phyloP scores from a whole-genome alignment of 2,888 invertebrate species.

The Allophyes oxyacanthae region DNA sequence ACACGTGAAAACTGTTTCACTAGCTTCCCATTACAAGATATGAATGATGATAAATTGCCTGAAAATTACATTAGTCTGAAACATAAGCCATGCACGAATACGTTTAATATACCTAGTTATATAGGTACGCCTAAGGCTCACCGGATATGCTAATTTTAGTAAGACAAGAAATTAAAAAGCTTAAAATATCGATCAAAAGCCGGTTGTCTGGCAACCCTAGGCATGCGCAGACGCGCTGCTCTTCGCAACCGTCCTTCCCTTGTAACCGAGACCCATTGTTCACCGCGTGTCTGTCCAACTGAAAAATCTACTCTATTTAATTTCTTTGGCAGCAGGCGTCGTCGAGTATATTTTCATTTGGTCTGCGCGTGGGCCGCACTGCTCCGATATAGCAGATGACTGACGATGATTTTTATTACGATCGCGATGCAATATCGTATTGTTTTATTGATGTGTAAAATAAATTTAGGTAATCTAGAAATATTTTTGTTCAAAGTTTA shows the following conservation, averaged over 20 bases:
- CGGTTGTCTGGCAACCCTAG: conserved; percentile 41
- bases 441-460: conserved; percentile 80
- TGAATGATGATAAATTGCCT: background rate
- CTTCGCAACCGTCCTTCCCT: conserved; percentile 76
- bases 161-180: conserved; percentile 10
- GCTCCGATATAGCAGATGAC: conserved; percentile 80
- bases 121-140: conserved; percentile 13
- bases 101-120: background rate
- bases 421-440: conserved; percentile 78
- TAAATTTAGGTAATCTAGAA: conserved; percentile 66
- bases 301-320: conserved; percentile 86
- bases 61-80: too few species aligned
- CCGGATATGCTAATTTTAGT: conserved; percentile 13
- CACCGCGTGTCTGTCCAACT: conserved; percentile 75
- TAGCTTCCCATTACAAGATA: background rate
- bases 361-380: conserved; percentile 77
- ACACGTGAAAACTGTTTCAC: background rate
- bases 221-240: conserved; percentile 52
- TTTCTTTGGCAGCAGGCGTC: conserved; percentile 84
- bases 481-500: conserved; percentile 60
- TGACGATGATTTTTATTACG: conserved; percentile 83
- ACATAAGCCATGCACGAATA: background rate
- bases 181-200: conserved; percentile 12
- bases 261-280: conserved; percentile 83
- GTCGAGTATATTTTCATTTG: conserved; percentile 83